Conservation (phyloP, 2,888 invertebrate genomes). For the Digitonthophagus gazella region DNA sequence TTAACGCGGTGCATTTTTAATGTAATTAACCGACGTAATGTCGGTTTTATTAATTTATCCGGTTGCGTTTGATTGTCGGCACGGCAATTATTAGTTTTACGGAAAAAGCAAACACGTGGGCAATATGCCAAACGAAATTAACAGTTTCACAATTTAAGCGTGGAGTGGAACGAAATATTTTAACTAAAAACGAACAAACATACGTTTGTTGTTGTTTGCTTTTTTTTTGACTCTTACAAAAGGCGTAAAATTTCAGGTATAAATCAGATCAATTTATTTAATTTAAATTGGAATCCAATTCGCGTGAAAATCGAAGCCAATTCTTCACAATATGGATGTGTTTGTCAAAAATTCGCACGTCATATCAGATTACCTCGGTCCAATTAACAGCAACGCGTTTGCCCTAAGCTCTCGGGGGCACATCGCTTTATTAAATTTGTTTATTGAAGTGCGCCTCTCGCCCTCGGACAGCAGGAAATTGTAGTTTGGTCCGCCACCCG, state of each 20-base stretch:
- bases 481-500: not conserved
- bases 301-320: not conserved
- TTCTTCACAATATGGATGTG: not conserved
- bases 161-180: not conserved
- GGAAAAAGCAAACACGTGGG: not conserved
- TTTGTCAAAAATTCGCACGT: not conserved
- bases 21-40: not conserved
- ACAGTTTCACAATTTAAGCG: not conserved
- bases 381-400: not conserved
- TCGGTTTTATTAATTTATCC: not conserved
- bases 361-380: not conserved
- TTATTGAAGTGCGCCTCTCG: constrained; percentile 32
- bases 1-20: not conserved
- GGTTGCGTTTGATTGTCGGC: not conserved
- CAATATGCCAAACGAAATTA: not conserved
- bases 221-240: not conserved
- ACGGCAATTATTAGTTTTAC: not conserved
- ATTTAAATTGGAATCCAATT: not conserved
- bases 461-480: not conserved
- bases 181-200: no score
- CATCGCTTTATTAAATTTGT: constrained; percentile 31
- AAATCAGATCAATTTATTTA: not conserved
- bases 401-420: not conserved
- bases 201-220: not conserved
- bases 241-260: not conserved